Evolutionary conservation across 1,140 invertebrate species (phyloP), one percentile per base, ranked within the genome.

Genomic region (Drosophila pseudoananassae): DNA sequence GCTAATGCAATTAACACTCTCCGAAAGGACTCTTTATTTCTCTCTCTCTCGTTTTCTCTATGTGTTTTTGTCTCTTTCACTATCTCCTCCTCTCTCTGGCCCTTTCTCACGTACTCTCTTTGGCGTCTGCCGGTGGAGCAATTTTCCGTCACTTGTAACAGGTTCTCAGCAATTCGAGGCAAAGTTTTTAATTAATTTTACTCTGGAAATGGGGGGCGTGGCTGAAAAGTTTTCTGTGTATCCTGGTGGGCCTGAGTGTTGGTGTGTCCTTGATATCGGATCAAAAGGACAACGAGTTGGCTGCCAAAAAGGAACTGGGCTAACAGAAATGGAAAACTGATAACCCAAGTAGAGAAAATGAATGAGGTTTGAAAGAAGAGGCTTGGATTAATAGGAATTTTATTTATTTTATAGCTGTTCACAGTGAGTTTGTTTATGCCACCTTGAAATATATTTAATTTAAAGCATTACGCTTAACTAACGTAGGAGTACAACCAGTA

Each of bases 1-100:
- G 73, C 68, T 69, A 81, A 87, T 77, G 64, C 75, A 84, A 84
- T 84, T 84, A 84, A 84, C 81, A 80, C 82, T 63, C 71, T 65
- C 56, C 63, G 27, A 36, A 45, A 64, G 64, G 40, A 52, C 47
- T 50, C 1, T 9, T 47, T 17, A 31, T 29, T 20, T 12, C 12
- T 45, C 20, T 3, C 15, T 23, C 33, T 40, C 43, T 40, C n/a
- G 17, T 29, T 25, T 29, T 20, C 20, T 52, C 8, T 43, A 2
- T 47, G 5, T 20, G 3, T 10, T 8, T 45, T 29, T 10, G 25
- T 43, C 12, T 56, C 9, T 53, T 27, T 57, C 43, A 45, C 12
- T 52, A 12, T 33, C 36, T 43, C 27, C 8, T 6, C 9, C 31
- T 15, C 56, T 71, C 52, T 61, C 57, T 60, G 5, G 9, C 7